Evolutionary conservation across 2,888 invertebrate genomes (phyloP).

Genomic region (Amblyjoppa proteus): DNA sequence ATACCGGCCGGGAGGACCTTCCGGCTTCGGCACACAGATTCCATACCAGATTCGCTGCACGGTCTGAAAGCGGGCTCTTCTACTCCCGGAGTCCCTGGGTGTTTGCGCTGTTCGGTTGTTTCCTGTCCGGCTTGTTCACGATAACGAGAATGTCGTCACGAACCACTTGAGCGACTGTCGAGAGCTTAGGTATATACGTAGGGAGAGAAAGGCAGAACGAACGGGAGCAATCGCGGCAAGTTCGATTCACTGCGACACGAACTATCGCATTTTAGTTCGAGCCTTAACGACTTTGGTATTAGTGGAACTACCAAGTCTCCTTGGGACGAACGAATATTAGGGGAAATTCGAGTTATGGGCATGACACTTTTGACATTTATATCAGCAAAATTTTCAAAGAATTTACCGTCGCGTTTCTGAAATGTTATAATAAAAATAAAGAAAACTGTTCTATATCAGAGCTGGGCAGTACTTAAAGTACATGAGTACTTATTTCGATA

Average conservation of each 20-base stretch:
- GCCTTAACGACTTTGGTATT: not conserved
- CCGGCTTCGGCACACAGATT: constrained; percentile 24
- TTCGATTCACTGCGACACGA: not conserved
- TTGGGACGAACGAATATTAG: too few species aligned
- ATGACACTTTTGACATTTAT: too few species aligned
- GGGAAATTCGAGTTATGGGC: too few species aligned
- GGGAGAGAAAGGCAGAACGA: not conserved
- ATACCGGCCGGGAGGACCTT: constrained; percentile 29
- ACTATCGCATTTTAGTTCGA: not conserved
- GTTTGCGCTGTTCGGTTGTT: constrained; percentile 40
- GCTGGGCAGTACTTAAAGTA: too few species aligned
- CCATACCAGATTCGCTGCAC: not conserved
- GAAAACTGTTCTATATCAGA: too few species aligned
- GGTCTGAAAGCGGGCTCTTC: not conserved
- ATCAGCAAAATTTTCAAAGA: too few species aligned
- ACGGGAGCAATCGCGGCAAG: not conserved
- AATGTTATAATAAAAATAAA: too few species aligned
- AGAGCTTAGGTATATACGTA: constrained; percentile 28
- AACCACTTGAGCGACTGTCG: constrained; percentile 47
- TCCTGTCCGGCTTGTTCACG: constrained; percentile 55
- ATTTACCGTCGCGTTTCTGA: too few species aligned
- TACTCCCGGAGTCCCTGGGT: not conserved
- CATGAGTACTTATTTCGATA: too few species aligned
- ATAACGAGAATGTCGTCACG: constrained; percentile 62
- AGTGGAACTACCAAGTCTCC: not conserved